Base-by-base conservation (phyloP, 2,888 invertebrate species). In the Leptarthrus brevirostris region DNA sequence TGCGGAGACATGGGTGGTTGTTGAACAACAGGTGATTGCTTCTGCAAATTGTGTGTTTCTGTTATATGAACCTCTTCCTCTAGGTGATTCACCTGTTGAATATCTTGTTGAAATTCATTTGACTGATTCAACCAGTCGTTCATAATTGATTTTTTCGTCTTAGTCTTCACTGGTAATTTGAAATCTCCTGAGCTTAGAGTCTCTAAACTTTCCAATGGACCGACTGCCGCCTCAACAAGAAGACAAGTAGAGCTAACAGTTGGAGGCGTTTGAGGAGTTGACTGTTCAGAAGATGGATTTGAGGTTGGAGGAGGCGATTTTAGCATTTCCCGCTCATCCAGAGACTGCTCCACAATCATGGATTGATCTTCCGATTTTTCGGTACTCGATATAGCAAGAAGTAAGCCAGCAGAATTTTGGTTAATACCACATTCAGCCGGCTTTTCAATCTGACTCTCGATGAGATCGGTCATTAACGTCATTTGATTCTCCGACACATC, bases 121-220 rank as follows among this genome's bases (percentile, higher is more conserved):
- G 91, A 91, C 80, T 94, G 92, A 79, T 92, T 93, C 70, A 95
- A 86, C 96, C 96, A 96, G 82, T 95, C 95, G 76, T 92, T 94
- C 89, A 95, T 94, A 81, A 96, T 88, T 0, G 90, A 90, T 86
- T 96, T 96, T 85, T 97, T 97, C 0, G 96, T 96, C 86, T 96
- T 96, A 0, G 85, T 81, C 14, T 82, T 81, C 0, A 81, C 79
- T 2, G 96, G 95, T 81, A 95, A 92, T 83, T 95, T 95, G 81
- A 96, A 96, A 66, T 92, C 93, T 1, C 40, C 18, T 1, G 26
- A 24, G 44, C 24, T n/a, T 2, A 54, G 16, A 1, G 75, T 77
- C 2, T 77, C 77, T 8, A 78, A 66, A 22, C 76, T 76, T 76
- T 92, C 93, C 4, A 93, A 86, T 0, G 93, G 93, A 2, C 93